phyloP scores from a whole-genome alignment of 64 coral and sea anemone genomes.

The Astreopora myriophthalma region DNA sequence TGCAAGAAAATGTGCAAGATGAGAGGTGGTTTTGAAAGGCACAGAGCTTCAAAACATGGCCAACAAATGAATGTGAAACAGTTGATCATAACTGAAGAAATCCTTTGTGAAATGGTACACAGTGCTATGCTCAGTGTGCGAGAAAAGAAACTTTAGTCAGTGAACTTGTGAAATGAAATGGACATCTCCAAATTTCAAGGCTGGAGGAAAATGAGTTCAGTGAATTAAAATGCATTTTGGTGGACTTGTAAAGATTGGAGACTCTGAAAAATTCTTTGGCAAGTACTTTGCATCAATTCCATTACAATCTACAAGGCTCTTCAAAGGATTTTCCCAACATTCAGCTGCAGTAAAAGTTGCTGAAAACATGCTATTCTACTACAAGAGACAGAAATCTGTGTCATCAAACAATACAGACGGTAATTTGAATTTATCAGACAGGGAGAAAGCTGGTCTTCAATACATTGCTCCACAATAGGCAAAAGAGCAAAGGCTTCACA shows the following conservation, averaged over 20 bases:
- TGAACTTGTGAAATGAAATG: not conserved
- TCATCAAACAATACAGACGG: not conserved
- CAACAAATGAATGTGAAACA: not conserved
- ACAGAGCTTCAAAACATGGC: constrained; percentile 29
- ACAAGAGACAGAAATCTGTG: not conserved
- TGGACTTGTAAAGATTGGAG: not conserved
- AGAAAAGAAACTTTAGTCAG: not conserved
- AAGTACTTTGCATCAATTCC: not conserved
- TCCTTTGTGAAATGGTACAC: not conserved
- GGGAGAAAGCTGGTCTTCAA: constrained; percentile 46
- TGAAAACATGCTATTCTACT: not conserved
- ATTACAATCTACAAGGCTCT: not conserved
- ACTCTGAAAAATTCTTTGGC: constrained; percentile 23
- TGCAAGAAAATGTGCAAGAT: constrained; percentile 40
- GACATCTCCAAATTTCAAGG: not conserved
- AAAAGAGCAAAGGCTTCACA: not conserved
- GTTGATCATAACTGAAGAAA: not conserved
- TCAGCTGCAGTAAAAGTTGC: not conserved
- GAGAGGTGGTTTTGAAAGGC: constrained; percentile 42
- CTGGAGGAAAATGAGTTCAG: not conserved
- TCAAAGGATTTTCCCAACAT: not conserved
- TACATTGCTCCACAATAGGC: constrained; percentile 52
- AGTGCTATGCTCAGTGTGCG: no score
- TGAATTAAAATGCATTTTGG: not conserved
- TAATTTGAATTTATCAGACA: no score